phyloP scores from a whole-genome alignment of 2,888 invertebrate genomes.

The Cheilosia soror region DNA sequence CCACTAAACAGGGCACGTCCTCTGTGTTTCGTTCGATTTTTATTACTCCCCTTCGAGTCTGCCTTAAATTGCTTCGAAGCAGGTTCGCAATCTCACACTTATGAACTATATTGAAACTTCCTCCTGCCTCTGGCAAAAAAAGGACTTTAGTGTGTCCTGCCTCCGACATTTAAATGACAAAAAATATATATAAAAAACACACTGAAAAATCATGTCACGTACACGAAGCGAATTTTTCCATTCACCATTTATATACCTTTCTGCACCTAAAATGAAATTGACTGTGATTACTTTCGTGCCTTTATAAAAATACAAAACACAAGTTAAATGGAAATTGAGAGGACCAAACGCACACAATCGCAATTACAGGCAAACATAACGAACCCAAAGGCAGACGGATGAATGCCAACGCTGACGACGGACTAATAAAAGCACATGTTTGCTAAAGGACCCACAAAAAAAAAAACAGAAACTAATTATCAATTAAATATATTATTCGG shows the following conservation, averaged over 20 bases:
- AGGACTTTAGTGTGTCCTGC: not conserved
- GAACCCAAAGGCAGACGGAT: conserved; percentile 26
- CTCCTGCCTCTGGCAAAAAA: not conserved
- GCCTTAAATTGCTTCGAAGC: conserved; percentile 15
- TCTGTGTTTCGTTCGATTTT: conserved; percentile 33
- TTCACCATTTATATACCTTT: conserved; percentile 42
- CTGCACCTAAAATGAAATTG: conserved; percentile 56
- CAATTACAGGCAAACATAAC: conserved; percentile 1
- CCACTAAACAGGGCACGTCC: conserved; percentile 55
- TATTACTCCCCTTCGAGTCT: conserved; percentile 13
- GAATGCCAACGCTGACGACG: conserved; percentile 15
- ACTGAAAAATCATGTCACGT: conserved; percentile 67
- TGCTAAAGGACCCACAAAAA: not conserved
- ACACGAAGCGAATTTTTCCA: conserved; percentile 38
- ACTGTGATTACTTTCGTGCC: conserved; percentile 66
- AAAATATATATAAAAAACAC: not conserved
- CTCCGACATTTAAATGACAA: conserved; percentile 39
- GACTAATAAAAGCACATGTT: conserved; percentile 6
- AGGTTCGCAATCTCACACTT: conserved; percentile 14
- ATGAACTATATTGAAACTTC: conserved; percentile 33
- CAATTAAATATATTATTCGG: conserved; percentile 31
- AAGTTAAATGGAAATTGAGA: conserved; percentile 55
- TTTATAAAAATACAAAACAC: conserved; percentile 35
- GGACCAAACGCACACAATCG: conserved; percentile 32
- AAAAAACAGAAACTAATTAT: not conserved